Base-by-base conservation (phyloP, 2,888 invertebrate genomes). In the Tyria jacobaeae region DNA sequence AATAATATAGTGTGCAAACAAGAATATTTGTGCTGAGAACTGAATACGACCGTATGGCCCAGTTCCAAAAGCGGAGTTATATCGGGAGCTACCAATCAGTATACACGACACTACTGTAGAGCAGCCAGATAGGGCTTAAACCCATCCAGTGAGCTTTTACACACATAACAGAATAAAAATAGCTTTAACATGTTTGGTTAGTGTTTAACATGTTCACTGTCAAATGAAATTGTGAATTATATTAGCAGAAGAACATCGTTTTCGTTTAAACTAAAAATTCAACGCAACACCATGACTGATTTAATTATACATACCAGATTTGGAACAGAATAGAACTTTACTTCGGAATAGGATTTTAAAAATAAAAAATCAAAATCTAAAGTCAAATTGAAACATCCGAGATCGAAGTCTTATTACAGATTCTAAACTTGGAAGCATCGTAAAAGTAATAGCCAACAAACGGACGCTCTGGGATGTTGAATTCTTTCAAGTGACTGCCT, bases 51-150 rank as follows among this genome's bases (percentile, higher is more conserved):
- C 66, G 58, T 68, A 78, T 87, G 86, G 84, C 81, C 60, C 57
- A 34, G 63, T 73, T 84, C 86, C 86, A 87, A 87, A 78, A 77
- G 15, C 44, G 60, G 58, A 44, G 52, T 59, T 69, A 61, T 69
- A 71, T 74, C 65, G 67, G 72, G 73, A 72, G 63, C 62, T 62
- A 73, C 70, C 66, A 65, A 80, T 78, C 77, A 79, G 84, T 79
- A 82, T 74, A 66, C 66, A 68, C 69, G 71, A 70, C 68, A 71
- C 66, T 69, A 68, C 75, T 82, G 81, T 80, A 81, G 82, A 69
- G 77, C 74, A 75, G 78, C 78, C 74, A 75, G 78, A 83, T 82
- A 80, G 76, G 71, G 69, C 71, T 78, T 79, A 79, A 76, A 67
- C 2, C 65, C 64, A 71, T 70, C 64, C 63, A 70, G 68, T 71